A percentile compares a stretch with the other conserved stretches of the same genome.
Conservation (phyloP, 2,113 vertebrate genomes). For the Andinoacara biseriatus region DNA sequence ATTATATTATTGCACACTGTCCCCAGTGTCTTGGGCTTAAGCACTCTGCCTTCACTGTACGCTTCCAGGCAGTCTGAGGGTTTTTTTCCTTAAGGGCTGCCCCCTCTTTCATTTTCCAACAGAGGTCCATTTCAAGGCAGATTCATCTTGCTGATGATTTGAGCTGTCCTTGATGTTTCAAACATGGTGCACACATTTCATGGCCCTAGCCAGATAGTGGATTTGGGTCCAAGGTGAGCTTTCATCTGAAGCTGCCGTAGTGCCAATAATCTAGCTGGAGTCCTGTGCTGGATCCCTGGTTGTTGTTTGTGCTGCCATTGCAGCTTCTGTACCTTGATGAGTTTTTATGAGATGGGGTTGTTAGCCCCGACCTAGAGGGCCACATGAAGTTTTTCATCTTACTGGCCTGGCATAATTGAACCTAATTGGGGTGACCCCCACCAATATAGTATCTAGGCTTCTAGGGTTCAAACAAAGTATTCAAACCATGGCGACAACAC, state of each 20-base stretch:
- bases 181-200: neutral
- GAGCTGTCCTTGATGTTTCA: neutral
- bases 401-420: too few relatives aligned
- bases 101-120: neutral
- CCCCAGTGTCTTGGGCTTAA: neutral
- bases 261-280: neutral
- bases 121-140: neutral
- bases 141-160: neutral
- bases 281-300: neutral
- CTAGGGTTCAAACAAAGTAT: too few relatives aligned
- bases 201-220: fast-evolving
- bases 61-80: neutral
- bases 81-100: neutral
- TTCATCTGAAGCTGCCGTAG: constrained; percentile 3
- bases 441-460: too few relatives aligned
- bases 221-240: neutral
- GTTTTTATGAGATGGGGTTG: neutral
- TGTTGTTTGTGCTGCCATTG: neutral
- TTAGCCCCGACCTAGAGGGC: too few relatives aligned
- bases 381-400: too few relatives aligned
- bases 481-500: too few relatives aligned
- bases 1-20: neutral
- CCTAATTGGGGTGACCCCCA: too few relatives aligned
- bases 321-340: neutral
- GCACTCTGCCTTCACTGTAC: neutral